Conservation (phyloP, 2,113 vertebrate genomes). For the Cyprinus carpio region DNA sequence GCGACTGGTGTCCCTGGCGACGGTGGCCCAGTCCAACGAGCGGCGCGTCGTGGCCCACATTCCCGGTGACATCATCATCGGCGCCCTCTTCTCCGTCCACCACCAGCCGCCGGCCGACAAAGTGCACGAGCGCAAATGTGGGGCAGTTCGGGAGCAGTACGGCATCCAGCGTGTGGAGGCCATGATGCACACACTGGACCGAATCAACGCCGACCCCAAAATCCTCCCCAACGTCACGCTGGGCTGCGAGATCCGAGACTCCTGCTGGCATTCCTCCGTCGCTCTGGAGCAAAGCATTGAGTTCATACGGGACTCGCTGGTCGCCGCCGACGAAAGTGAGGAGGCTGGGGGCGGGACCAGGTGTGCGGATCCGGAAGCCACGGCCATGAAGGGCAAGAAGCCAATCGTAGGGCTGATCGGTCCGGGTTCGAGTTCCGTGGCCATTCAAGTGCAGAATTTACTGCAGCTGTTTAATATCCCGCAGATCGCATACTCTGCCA, state of each 20-base stretch:
- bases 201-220: conserved; percentile 88
- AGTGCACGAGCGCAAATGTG: conserved; percentile 96
- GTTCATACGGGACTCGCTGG: conserved; percentile 95
- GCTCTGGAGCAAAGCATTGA: conserved; percentile 98
- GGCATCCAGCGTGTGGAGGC: conserved; percentile 98
- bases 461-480: conserved; percentile 99
- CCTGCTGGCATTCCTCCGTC: conserved; percentile 97
- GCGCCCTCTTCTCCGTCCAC: conserved; percentile 86
- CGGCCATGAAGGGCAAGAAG: conserved; percentile 89
- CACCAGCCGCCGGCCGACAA: conserved; percentile 87
- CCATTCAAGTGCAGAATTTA: conserved; percentile 98
- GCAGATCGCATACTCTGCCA: conserved; percentile 98
- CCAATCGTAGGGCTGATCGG: conserved; percentile 98
- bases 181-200: conserved; percentile 94
- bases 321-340: conserved; percentile 90
- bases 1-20: conserved; percentile 61
- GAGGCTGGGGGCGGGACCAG: conserved; percentile 69
- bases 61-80: conserved; percentile 96
- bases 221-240: conserved; percentile 92
- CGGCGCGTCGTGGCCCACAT: conserved; percentile 93
- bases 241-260: conserved; percentile 97
- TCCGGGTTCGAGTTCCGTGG: conserved; percentile 96
- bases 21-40: conserved; percentile 84
- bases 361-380: conserved; percentile 84
- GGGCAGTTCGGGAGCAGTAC: conserved; percentile 94